Evolutionary conservation across 2,113 vertebrate species (phyloP).

Genomic region (Ctenodactylus gundi): DNA sequence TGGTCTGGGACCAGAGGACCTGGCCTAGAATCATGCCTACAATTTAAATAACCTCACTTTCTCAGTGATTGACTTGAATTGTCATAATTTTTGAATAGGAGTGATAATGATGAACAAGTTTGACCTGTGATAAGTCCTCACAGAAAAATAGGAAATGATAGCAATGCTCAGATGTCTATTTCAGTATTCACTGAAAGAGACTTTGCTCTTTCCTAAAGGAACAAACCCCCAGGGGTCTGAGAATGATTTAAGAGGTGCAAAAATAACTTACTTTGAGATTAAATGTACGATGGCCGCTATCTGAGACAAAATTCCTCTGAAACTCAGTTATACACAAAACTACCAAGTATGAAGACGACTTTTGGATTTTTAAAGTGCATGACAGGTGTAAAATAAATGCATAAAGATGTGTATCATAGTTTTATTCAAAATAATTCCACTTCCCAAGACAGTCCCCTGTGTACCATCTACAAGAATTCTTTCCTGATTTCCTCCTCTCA

Average conservation of each 20-base stretch:
- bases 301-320: slow-evolving; percentile 4
- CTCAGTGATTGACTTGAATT: slow-evolving; percentile 62
- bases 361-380: background rate
- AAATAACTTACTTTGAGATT: slow-evolving; percentile 43
- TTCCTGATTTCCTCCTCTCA: background rate
- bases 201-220: slow-evolving; percentile 37
- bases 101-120: slow-evolving; percentile 61
- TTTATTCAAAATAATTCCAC: background rate
- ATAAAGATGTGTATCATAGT: background rate
- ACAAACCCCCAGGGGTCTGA: slow-evolving; percentile 29
- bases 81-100: slow-evolving; percentile 66
- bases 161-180: slow-evolving; percentile 31
- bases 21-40: background rate
- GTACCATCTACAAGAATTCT: background rate
- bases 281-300: background rate
- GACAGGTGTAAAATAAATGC: background rate
- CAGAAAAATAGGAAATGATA: slow-evolving; percentile 51
- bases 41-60: slow-evolving; percentile 6
- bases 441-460: background rate
- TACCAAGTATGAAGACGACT: background rate
- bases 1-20: background rate
- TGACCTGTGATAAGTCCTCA: slow-evolving; percentile 58
- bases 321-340: background rate
- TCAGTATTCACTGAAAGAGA: slow-evolving; percentile 37
- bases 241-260: slow-evolving; percentile 44